A percentile compares a stretch with the other conserved stretches of the same genome.
Evolutionary conservation across 2,888 invertebrate genomes (phyloP).

Genomic region (Cephonodes hylas): DNA sequence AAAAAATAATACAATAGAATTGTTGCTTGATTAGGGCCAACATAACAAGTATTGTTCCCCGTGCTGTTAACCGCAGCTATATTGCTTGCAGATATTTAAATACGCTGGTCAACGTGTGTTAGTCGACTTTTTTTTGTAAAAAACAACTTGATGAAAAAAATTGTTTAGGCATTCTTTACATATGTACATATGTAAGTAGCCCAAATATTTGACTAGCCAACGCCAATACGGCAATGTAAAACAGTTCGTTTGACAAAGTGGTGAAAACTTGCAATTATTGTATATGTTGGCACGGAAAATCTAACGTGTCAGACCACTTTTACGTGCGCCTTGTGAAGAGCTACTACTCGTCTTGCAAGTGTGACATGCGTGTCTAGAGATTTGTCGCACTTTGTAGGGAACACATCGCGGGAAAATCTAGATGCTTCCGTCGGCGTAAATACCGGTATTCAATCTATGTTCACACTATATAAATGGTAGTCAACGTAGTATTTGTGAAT

Average conservation of each 20-base stretch:
- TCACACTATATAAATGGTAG: too few relatives aligned
- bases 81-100: not conserved
- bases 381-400: conserved; percentile 11
- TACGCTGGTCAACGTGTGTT: not conserved
- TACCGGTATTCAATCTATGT: not conserved
- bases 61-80: not conserved
- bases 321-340: conserved; percentile 39
- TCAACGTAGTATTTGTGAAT: too few relatives aligned
- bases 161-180: not conserved
- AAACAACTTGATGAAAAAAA: not conserved
- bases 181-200: too few relatives aligned
- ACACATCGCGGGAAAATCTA: not conserved
- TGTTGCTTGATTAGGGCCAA: not conserved
- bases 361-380: conserved; percentile 16
- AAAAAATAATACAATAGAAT: not conserved
- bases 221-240: not conserved
- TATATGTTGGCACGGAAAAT: conserved; percentile 29
- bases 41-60: not conserved
- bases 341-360: conserved; percentile 39
- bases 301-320: conserved; percentile 38
- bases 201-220: not conserved
- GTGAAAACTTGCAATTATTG: conserved; percentile 33
- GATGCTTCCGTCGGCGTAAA: not conserved
- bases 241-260: conserved; percentile 7
- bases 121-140: not conserved